phyloP scores from a whole-genome alignment of 2,113 vertebrate species.

The Psittacula cyanocephala region DNA sequence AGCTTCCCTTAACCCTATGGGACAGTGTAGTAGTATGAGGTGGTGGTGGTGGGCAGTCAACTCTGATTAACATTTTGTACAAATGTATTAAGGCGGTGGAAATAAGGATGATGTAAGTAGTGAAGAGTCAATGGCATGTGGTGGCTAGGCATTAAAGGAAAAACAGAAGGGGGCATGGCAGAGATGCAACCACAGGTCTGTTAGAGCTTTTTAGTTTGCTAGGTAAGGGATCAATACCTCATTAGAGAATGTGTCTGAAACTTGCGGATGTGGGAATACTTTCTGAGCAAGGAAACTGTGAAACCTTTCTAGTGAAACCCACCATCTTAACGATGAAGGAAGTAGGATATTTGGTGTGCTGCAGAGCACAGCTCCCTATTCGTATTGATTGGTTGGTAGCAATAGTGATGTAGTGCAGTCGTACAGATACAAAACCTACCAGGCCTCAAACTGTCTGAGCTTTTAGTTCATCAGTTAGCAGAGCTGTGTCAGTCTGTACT shows the following conservation, averaged over 20 bases:
- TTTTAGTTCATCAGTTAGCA: background rate
- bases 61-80: background rate
- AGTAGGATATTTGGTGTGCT: background rate
- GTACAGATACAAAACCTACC: background rate
- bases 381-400: background rate
- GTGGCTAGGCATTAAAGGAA: background rate
- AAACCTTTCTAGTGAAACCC: background rate
- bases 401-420: background rate
- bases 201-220: background rate
- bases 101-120: background rate
- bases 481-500: background rate
- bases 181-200: background rate
- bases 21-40: background rate
- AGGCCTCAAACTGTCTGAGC: background rate
- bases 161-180: background rate
- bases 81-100: background rate
- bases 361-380: background rate
- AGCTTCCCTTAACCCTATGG: background rate
- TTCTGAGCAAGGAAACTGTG: background rate
- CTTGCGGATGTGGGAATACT: background rate
- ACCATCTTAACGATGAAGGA: background rate
- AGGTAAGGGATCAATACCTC: background rate
- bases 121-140: background rate
- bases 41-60: background rate
- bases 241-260: background rate